phyloP scores from a whole-genome alignment of 2,888 invertebrate genomes.

The Agrotis clavis region DNA sequence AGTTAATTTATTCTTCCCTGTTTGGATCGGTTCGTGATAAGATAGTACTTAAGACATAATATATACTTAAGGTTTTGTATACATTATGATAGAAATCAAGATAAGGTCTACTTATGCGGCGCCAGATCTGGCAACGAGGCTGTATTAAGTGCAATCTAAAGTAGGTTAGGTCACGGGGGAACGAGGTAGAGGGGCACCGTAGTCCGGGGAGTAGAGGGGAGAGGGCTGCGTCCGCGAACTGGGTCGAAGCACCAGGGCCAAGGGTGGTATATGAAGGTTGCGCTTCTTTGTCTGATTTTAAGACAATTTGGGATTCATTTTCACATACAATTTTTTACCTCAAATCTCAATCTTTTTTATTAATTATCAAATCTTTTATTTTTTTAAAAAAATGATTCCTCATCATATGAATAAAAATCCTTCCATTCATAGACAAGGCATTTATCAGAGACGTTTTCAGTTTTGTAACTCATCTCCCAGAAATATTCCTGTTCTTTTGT shows the following conservation, averaged over 20 bases:
- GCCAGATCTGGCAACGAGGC: slow-evolving; percentile 71
- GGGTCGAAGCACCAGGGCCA: slow-evolving; percentile 89
- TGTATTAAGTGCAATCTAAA: slow-evolving; percentile 86
- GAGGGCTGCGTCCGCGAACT: slow-evolving; percentile 76
- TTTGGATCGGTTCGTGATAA: neutral
- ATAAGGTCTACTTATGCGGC: slow-evolving; percentile 63
- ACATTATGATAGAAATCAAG: neutral
- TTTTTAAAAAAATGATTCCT: neutral
- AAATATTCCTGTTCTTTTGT: slow-evolving; percentile 20
- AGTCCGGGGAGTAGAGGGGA: slow-evolving; percentile 49
- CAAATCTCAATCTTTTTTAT: neutral
- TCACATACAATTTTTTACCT: neutral
- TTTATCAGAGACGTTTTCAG: neutral
- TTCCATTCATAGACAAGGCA: slow-evolving; percentile 9
- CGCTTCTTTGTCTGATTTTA: slow-evolving; percentile 79
- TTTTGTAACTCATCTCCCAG: neutral
- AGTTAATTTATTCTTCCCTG: neutral
- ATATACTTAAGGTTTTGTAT: neutral
- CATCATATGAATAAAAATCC: neutral
- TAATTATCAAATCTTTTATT: no score
- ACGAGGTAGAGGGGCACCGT: slow-evolving; percentile 67
- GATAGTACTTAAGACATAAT: neutral
- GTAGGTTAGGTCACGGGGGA: slow-evolving; percentile 84
- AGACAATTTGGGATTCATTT: slow-evolving; percentile 42
- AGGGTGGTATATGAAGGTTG: slow-evolving; percentile 89